Evolutionary conservation across 2,113 vertebrate genomes (phyloP).

Genomic region (Hippocampus zosterae): DNA sequence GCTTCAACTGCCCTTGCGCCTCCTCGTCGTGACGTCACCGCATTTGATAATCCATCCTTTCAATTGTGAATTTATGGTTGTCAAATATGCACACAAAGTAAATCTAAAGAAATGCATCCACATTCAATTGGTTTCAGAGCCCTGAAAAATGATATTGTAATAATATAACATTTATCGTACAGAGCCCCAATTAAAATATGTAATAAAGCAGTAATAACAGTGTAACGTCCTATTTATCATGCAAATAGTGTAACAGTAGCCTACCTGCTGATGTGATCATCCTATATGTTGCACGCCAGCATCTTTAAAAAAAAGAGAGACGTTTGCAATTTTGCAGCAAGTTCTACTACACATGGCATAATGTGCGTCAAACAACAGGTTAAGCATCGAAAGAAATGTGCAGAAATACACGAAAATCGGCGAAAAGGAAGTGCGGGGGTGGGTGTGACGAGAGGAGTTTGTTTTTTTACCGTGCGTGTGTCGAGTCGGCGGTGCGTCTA

Average conservation of each 20-base stretch:
- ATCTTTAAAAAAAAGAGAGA: neutral
- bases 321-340: neutral
- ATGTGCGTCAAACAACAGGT: too few species aligned
- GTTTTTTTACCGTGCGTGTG: conserved; percentile 23
- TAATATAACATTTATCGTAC: too few species aligned
- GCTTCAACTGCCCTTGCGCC: neutral
- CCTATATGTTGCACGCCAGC: neutral
- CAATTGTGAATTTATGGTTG: neutral
- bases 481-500: conserved; percentile 30
- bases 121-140: neutral
- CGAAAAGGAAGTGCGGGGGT: neutral
- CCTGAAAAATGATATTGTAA: too few species aligned
- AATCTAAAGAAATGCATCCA: neutral
- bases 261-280: neutral
- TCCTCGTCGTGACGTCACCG: neutral
- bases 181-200: neutral
- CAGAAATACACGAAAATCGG: neutral
- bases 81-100: neutral
- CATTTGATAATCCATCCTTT: neutral
- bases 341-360: too few species aligned
- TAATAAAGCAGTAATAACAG: neutral
- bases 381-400: neutral
- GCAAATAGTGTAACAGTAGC: neutral
- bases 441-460: conserved; percentile 2
- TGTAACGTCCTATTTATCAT: neutral